phyloP scores from a whole-genome alignment of 2,113 vertebrate genomes.

The Centrocercus urophasianus region DNA sequence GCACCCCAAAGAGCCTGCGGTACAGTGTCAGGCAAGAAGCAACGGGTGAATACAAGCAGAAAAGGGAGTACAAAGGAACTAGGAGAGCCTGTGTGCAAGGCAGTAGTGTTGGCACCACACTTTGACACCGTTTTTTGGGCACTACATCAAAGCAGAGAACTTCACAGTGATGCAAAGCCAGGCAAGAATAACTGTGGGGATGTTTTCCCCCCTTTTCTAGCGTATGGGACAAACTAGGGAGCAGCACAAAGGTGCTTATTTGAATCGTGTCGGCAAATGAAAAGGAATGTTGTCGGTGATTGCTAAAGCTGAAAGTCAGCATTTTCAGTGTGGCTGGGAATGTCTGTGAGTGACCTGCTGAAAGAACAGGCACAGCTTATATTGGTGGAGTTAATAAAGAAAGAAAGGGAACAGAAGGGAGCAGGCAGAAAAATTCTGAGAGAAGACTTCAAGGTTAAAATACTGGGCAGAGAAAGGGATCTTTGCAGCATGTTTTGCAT shows the following conservation, averaged over 20 bases:
- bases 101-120: slow-evolving; percentile 52
- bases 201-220: neutral
- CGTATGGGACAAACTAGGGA: neutral
- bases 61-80: slow-evolving; percentile 49
- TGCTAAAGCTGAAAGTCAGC: neutral
- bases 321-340: neutral
- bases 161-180: slow-evolving; percentile 33
- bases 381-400: neutral
- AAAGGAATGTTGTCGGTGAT: neutral
- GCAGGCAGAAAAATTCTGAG: neutral
- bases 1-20: slow-evolving; percentile 13
- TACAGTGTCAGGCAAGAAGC: slow-evolving; percentile 26
- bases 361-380: neutral
- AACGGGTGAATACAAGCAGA: slow-evolving; percentile 40
- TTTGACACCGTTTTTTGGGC: slow-evolving; percentile 12
- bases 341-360: neutral
- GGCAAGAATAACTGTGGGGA: slow-evolving; percentile 21
- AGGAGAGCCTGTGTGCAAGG: neutral
- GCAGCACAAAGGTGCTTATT: slow-evolving; percentile 3
- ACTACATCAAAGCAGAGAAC: slow-evolving; percentile 54
- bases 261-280: neutral
- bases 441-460: slow-evolving; percentile 3
- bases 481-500: neutral
- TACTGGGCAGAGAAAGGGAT: neutral
- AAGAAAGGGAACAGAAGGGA: neutral